These are phyloP conservation scores for Sebastes nivosus DNA, from an alignment of 2,797 vertebrate species.

Conservation along the genomic window DNA sequence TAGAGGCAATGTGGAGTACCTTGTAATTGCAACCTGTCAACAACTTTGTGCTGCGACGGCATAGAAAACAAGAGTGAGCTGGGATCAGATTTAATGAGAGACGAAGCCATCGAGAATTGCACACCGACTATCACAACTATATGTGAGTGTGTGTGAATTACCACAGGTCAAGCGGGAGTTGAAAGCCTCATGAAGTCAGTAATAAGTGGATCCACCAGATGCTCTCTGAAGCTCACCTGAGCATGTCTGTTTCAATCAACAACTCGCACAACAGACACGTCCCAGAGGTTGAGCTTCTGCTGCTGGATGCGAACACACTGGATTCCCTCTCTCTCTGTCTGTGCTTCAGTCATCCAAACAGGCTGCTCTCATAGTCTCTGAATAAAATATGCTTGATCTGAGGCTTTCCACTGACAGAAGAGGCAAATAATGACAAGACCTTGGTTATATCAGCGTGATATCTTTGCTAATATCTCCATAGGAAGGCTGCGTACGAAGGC, in stretches of 20 bases:
- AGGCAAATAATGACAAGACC: slow-evolving; percentile 25
- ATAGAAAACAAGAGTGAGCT: background rate
- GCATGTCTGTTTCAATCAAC: slow-evolving; percentile 52
- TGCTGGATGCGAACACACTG: background rate
- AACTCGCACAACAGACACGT: slow-evolving; percentile 18
- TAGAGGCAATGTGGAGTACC: background rate
- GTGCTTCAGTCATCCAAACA: slow-evolving; percentile 11
- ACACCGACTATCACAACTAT: background rate
- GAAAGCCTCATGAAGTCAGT: slow-evolving; percentile 43
- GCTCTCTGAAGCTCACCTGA: slow-evolving; percentile 44
- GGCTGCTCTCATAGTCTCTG: slow-evolving; percentile 1
- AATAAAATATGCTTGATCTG: slow-evolving; percentile 21
- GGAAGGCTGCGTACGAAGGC: slow-evolving; percentile 2
- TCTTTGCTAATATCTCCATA: slow-evolving; percentile 29
- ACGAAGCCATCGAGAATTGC: slow-evolving; percentile 3
- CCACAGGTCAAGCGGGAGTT: slow-evolving; percentile 17
- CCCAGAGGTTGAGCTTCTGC: slow-evolving; percentile 18
- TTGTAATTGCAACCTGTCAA: slow-evolving; percentile 16
- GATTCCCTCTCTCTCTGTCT: background rate
- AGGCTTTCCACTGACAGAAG: slow-evolving; percentile 2
- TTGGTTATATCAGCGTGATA: slow-evolving; percentile 3
- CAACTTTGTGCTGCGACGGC: background rate
- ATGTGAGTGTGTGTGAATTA: slow-evolving; percentile 22
- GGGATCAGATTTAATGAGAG: slow-evolving; percentile 33
- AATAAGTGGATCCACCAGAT: slow-evolving; percentile 47